Evolutionary conservation across 1,140 invertebrate species (phyloP).

Genomic region (Copidosoma floridanum): DNA sequence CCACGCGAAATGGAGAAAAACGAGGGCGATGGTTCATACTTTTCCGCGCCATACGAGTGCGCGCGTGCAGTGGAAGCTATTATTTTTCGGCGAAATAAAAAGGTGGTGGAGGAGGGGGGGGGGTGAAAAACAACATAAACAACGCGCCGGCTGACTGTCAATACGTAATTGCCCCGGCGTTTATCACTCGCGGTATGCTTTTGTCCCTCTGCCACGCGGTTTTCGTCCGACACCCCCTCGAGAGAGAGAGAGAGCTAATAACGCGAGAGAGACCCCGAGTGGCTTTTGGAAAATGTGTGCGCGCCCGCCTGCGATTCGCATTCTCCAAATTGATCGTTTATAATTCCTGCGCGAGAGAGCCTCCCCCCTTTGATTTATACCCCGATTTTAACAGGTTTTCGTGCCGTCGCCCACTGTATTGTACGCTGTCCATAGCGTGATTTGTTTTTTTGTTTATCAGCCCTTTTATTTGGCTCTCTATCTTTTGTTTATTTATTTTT

Average conservation of each 20-base stretch:
- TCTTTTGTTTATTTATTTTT: neutral
- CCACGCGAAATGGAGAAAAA: too few relatives aligned
- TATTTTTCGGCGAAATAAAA: too few relatives aligned
- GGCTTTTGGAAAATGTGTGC: slow-evolving; percentile 1
- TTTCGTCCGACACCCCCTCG: too few relatives aligned
- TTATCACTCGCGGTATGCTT: slow-evolving; percentile 26
- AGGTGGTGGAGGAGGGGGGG: slow-evolving; percentile 4
- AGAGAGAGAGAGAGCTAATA: too few relatives aligned
- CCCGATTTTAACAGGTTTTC: neutral
- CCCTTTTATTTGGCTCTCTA: neutral
- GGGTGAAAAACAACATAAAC: neutral
- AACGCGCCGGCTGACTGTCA: slow-evolving; percentile 21
- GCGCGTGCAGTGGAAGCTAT: too few relatives aligned
- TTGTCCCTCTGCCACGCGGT: slow-evolving; percentile 8
- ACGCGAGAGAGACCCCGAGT: neutral
- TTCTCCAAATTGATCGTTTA: slow-evolving; percentile 17
- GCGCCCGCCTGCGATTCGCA: too few relatives aligned
- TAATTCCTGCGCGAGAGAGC: slow-evolving; percentile 3
- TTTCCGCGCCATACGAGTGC: too few relatives aligned
- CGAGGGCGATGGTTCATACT: too few relatives aligned
- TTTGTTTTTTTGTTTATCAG: slow-evolving; percentile 21
- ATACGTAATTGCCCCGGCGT: slow-evolving; percentile 37
- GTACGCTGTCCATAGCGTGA: neutral
- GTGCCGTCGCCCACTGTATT: too few relatives aligned
- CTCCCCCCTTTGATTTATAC: neutral